These are phyloP conservation scores for Eristalis arbustorum DNA, from an alignment of 2,888 invertebrate species.

Conservation along the genomic window DNA sequence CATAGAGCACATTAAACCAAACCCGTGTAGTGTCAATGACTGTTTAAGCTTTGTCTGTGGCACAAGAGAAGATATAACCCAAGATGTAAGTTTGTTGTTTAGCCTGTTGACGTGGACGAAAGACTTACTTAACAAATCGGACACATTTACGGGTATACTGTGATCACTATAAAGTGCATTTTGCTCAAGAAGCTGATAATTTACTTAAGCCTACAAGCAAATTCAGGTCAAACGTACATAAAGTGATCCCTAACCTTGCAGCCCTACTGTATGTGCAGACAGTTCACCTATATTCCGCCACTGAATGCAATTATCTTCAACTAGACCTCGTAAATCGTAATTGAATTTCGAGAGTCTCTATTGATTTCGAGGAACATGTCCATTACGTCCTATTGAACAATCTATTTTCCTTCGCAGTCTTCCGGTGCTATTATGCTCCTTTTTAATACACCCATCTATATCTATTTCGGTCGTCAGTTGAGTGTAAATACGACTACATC, in stretches of 20 bases:
- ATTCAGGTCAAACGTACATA: background rate
- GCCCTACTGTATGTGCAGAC: background rate
- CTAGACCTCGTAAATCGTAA: conserved; percentile 12
- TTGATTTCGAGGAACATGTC: conserved; percentile 39
- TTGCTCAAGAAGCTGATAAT: too few relatives aligned
- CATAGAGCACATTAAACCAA: too few relatives aligned
- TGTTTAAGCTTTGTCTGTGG: too few relatives aligned
- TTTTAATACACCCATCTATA: conserved; percentile 11
- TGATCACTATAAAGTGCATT: too few relatives aligned
- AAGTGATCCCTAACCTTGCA: background rate
- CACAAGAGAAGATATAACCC: too few relatives aligned
- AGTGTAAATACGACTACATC: background rate
- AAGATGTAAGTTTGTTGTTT: too few relatives aligned
- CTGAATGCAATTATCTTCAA: conserved; percentile 32
- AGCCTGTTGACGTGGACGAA: too few relatives aligned
- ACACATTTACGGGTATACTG: too few relatives aligned
- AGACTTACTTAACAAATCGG: too few relatives aligned
- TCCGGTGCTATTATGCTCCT: conserved; percentile 18
- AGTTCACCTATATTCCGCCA: background rate
- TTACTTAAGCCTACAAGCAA: too few relatives aligned
- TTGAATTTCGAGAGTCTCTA: conserved; percentile 38
- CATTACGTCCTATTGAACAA: conserved; percentile 32
- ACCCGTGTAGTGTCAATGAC: too few relatives aligned
- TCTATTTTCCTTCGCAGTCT: conserved; percentile 11
- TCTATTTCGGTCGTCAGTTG: background rate